Conservation (phyloP, 2,888 invertebrate genomes). For the Horisme vitalbata region DNA sequence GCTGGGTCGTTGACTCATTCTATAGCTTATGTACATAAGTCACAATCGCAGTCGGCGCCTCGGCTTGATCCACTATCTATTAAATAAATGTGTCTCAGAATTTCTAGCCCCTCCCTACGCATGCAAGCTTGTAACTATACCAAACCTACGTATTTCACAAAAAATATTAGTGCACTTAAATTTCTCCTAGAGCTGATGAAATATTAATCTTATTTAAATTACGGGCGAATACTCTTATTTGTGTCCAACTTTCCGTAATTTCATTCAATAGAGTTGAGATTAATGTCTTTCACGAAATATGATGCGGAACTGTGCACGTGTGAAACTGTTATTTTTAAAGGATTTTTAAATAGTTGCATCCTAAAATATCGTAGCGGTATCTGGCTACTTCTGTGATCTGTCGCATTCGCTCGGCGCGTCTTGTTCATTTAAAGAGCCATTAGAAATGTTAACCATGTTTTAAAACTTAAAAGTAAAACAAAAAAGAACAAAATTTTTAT, state of each 20-base stretch:
- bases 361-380: slow-evolving; percentile 42
- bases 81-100: slow-evolving; percentile 48
- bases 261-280: not conserved
- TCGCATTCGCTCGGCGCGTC: slow-evolving; percentile 31
- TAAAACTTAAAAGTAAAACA: too few relatives aligned
- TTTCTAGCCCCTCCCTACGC: slow-evolving; percentile 14
- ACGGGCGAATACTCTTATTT: too few relatives aligned
- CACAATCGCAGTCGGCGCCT: slow-evolving; percentile 60
- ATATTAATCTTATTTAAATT: too few relatives aligned
- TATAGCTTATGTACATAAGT: slow-evolving; percentile 43
- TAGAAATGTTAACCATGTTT: too few relatives aligned
- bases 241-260: not conserved
- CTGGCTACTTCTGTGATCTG: slow-evolving; percentile 40
- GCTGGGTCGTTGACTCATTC: slow-evolving; percentile 69
- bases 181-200: too few relatives aligned
- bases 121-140: slow-evolving; percentile 7
- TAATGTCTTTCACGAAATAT: slow-evolving; percentile 6
- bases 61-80: slow-evolving; percentile 50
- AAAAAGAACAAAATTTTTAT: too few relatives aligned
- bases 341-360: slow-evolving; percentile 46
- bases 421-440: slow-evolving; percentile 36
- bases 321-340: slow-evolving; percentile 41
- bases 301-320: slow-evolving; percentile 38
- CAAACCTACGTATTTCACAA: not conserved
- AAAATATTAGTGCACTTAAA: too few relatives aligned